Percentiles rank a stretch among this genome's conserved stretches.
These are phyloP conservation scores for Eupithecia subfuscata DNA, from an alignment of 2,888 invertebrate genomes.

Conservation along the genomic window DNA sequence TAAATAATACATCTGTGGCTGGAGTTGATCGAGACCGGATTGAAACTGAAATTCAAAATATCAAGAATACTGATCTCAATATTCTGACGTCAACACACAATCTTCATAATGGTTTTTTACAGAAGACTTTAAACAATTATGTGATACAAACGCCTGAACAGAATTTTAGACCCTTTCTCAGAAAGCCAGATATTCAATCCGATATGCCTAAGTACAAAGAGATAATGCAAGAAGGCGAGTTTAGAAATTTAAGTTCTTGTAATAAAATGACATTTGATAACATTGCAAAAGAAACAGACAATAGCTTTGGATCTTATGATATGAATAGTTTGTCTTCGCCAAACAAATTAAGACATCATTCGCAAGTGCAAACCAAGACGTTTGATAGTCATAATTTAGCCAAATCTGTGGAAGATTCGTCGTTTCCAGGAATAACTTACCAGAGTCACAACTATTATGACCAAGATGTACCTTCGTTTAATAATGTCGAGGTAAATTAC, in stretches of 20 bases:
- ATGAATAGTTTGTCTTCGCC: neutral
- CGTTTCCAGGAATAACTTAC: constrained; percentile 48
- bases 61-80: neutral
- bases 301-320: constrained; percentile 4
- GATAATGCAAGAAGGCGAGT: neutral
- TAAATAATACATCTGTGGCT: neutral
- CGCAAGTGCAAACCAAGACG: neutral
- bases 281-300: neutral
- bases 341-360: neutral
- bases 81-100: neutral
- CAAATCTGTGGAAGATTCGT: neutral
- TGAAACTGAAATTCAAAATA: neutral
- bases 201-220: neutral
- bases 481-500: constrained; percentile 16
- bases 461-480: constrained; percentile 22
- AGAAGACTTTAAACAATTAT: neutral
- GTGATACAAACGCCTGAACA: neutral
- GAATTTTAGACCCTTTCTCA: constrained; percentile 1
- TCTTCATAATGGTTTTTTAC: neutral
- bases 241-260: neutral
- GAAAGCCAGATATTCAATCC: neutral
- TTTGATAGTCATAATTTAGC: constrained; percentile 16
- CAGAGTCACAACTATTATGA: constrained; percentile 58
- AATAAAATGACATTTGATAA: neutral
- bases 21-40: neutral